Evolutionary conservation across 2,888 invertebrate genomes (phyloP).

Genomic region (Macrophya annulata): DNA sequence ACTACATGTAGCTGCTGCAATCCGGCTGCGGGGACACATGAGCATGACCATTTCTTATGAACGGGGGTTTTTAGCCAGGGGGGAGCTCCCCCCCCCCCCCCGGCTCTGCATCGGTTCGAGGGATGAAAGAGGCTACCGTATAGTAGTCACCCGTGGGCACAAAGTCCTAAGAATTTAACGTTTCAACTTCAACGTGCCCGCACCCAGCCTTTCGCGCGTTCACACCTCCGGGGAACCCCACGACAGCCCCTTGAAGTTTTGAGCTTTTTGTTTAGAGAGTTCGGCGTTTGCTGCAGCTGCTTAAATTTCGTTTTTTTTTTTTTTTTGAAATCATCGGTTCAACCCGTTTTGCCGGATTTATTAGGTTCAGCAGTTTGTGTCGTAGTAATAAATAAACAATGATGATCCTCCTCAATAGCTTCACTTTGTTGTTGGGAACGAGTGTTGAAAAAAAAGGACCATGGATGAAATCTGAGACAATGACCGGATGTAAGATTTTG

Average conservation of each 20-base stretch:
- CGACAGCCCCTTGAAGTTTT: background rate
- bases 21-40: constrained; percentile 39
- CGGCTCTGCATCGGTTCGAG: constrained; percentile 7
- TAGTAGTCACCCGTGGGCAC: constrained; percentile 33
- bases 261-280: constrained; percentile 40
- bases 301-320: background rate
- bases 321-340: background rate
- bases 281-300: constrained; percentile 40
- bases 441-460: background rate
- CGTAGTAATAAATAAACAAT: background rate
- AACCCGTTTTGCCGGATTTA: background rate
- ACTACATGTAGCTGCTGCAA: background rate
- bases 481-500: constrained; percentile 32
- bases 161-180: constrained; percentile 42
- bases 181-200: constrained; percentile 43
- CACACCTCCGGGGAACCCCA: constrained; percentile 37
- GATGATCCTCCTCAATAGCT: constrained; percentile 1
- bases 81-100: no score
- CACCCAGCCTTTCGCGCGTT: constrained; percentile 39
- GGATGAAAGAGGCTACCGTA: constrained; percentile 44
- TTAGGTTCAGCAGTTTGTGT: background rate
- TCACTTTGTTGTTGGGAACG: background rate
- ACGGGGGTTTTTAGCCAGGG: background rate
- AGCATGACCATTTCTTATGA: constrained; percentile 47
- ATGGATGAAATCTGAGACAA: constrained; percentile 10